Percentiles rank a stretch among this genome's conserved stretches.
Conservation (phyloP, 2,888 invertebrate genomes). For the Conistra vaccinii region DNA sequence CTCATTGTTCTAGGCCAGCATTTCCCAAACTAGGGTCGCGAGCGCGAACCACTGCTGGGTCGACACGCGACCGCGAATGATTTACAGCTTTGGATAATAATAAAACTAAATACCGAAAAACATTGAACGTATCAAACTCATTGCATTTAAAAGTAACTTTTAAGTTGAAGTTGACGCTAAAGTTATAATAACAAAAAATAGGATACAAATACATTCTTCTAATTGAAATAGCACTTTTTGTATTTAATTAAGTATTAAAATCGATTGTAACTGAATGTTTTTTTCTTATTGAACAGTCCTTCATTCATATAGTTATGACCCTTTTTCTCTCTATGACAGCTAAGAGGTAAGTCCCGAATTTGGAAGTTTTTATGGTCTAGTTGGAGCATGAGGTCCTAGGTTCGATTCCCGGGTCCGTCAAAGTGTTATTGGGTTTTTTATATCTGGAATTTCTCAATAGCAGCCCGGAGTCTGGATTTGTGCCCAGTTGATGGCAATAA, state of each 20-base stretch:
- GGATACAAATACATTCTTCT: not conserved
- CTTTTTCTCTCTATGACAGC: too few relatives aligned
- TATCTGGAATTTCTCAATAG: too few relatives aligned
- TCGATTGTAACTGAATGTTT: not conserved
- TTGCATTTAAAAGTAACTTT: too few relatives aligned
- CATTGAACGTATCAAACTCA: not conserved
- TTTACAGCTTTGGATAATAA: not conserved
- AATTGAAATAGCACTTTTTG: not conserved
- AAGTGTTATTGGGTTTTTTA: too few relatives aligned
- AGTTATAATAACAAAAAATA: not conserved
- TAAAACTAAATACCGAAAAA: not conserved
- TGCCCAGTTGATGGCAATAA: too few relatives aligned
- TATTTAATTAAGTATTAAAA: not conserved
- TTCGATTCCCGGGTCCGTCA: too few relatives aligned
- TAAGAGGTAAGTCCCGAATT: too few relatives aligned
- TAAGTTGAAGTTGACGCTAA: not conserved
- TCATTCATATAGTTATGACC: too few relatives aligned
- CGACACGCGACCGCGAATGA: not conserved
- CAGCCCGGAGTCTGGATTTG: too few relatives aligned
- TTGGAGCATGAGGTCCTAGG: too few relatives aligned
- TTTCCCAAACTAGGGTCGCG: not conserved
- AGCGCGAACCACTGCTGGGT: too few relatives aligned
- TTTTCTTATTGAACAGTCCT: not conserved
- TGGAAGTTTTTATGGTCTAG: too few relatives aligned
- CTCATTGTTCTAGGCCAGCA: conserved; percentile 29